Base-by-base conservation (phyloP, 2,113 vertebrate genomes). In the Cyprinus carpio region DNA sequence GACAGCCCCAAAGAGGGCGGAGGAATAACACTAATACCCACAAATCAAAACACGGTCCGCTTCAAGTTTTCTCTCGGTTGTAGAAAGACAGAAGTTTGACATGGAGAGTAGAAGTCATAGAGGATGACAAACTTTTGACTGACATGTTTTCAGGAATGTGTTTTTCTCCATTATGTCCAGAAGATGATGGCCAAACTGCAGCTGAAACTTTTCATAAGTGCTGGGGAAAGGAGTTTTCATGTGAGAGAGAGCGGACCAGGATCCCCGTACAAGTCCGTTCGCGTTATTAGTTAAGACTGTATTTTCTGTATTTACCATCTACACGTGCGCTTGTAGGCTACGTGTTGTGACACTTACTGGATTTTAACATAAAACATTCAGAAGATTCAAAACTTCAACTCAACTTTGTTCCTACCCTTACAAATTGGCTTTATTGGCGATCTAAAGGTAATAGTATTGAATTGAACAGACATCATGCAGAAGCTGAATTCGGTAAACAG, bases 401-500 rank as follows among this genome's bases (percentile, higher is more conserved):
- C 5, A 81, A 31, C 43, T 49, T 49, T 51, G 1, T 69, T 69
- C 25, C 13, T 31, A 2, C 49, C 15, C n/a, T 65, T 60, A 65
- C 60, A 65, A 8, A 6, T 40, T 11, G 54, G 31, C 1, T 12
- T 81, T n/a, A 20, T 20, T 27, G 37, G 6, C 23, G n/a, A 6
- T 65, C 8, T 29, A 18, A 29, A 81, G 60, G 60, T 25, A 34
- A 9, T 16, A 16, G 20, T 16, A 4, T 56, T 31, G 13, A 27
- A 25, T 0, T 58, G 34, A 16, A 9, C 60, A 46, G 29, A 54
- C 88, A 85, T 84, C 83, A 95, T 95, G 94, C 93, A 95, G 13
- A 94, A 94, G 91, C 86, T 92, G 6, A 93, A 91, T 43, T 90
- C 91, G 67, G 84, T 79, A 31, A 89, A 93, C 90, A 56, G 86